Base-by-base conservation (phyloP, 2,797 vertebrate species). In the Merluccius polli region DNA sequence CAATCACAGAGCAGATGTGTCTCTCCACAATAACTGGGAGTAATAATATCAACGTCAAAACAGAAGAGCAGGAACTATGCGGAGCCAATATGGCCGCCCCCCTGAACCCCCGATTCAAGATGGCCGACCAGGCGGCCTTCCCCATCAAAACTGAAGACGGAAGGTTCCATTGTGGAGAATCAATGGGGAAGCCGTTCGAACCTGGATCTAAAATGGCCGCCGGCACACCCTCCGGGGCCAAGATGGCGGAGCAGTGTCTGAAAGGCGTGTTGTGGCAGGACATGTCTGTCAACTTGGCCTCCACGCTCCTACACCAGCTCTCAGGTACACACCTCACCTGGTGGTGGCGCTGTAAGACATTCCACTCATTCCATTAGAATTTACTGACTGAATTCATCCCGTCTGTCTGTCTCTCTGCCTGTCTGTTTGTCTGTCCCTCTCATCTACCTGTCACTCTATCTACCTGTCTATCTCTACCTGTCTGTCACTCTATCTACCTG, bases 281-380 rank as follows among this genome's bases (percentile, higher is more conserved):
- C 87, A 91, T 91, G 89, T 92, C 91, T 0, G 86, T 92, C 31
- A 92, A 92, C 79, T 84, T 92, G 87, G 91, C 91, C 0, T 92
- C 91, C 29, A 90, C 90, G 0, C 83, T 92, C 73, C 87, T 91
- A 68, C 90, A 91, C 77, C 90, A 91, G 80, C 91, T 92, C 68
- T 92, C 91, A 82, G 90, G 90, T 90, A 59, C 3, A 27, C 27
- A 77, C 63, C 31, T 32, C 30, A 29, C 31, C 33, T 30, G n/a
- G n/a, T n/a, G n/a, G n/a, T n/a, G n/a, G n/a, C n/a, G n/a, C n/a
- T n/a, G n/a, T n/a, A n/a, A n/a, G n/a, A 30, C 67, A 72, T 30
- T 0, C 73, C 72, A 76, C 32, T 33, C 29, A 48, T 30, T 63
- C 21, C 10, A 21, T 24, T n/a, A 68, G 31, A 15, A n/a, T 63